A percentile compares a stretch with the other conserved stretches of the same genome.
Conservation (phyloP, 2,888 invertebrate genomes). For the Heterodera filipjevi region DNA sequence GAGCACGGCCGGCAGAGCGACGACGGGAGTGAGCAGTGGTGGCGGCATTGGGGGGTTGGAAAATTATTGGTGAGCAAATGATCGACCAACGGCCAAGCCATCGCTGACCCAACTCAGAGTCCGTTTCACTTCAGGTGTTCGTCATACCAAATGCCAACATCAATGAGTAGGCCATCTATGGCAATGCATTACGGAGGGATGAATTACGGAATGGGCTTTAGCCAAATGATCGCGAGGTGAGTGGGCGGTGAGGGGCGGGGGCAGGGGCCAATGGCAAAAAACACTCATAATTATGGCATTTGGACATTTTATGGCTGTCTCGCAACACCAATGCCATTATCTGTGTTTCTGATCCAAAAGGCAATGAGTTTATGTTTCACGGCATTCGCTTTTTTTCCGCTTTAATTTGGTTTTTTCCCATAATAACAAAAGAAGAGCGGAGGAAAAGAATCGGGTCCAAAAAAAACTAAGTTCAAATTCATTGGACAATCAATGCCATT, state of each 20-base stretch:
- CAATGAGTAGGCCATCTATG: slow-evolving; percentile 10
- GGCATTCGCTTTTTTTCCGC: too few species aligned
- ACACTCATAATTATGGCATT: too few species aligned
- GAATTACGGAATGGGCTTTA: slow-evolving; percentile 21
- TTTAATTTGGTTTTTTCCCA: too few species aligned
- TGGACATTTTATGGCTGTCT: slow-evolving; percentile 9
- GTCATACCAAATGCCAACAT: slow-evolving; percentile 17
- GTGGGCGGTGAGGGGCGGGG: background rate
- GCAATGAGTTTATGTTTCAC: too few species aligned
- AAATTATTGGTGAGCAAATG: slow-evolving; percentile 13
- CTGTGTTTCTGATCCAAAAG: too few species aligned
- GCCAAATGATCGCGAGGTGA: slow-evolving; percentile 19
- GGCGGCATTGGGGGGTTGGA: background rate
- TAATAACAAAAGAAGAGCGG: too few species aligned
- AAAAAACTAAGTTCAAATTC: too few species aligned
- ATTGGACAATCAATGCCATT: too few species aligned
- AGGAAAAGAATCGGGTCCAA: too few species aligned
- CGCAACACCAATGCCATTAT: background rate
- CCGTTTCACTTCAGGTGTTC: slow-evolving; percentile 6
- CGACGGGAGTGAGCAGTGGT: background rate
- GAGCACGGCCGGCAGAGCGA: background rate
- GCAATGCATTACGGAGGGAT: slow-evolving; percentile 14
- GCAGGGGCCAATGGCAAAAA: too few species aligned
- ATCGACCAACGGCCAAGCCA: background rate
- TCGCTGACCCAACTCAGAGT: background rate